Evolutionary conservation across 2,888 invertebrate species (phyloP).

Genomic region (Sphecodes monilicornis): DNA sequence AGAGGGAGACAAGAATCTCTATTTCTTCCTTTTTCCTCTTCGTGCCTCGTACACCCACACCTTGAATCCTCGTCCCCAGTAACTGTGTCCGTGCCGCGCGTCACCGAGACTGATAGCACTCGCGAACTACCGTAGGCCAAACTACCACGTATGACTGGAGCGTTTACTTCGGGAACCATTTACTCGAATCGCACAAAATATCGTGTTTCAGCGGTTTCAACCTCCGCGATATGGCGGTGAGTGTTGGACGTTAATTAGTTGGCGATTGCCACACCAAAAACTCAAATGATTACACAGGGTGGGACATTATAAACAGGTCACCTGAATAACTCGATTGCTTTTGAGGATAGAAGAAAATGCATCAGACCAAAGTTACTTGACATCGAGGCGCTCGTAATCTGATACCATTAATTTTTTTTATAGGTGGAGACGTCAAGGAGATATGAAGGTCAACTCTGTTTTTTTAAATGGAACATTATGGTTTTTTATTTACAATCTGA

Average conservation of each 20-base stretch:
- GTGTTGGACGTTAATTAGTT: background rate
- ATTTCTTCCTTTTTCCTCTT: background rate
- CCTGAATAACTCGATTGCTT: no score
- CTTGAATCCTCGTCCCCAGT: background rate
- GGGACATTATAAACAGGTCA: no score
- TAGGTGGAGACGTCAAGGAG: no score
- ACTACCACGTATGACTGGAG: slow-evolving; percentile 7
- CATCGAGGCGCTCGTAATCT: no score
- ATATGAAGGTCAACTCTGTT: no score
- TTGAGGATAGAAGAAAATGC: no score
- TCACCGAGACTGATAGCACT: slow-evolving; percentile 53
- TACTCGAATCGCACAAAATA: background rate
- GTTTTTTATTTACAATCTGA: no score
- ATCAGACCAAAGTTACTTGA: no score
- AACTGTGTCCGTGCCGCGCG: slow-evolving; percentile 25
- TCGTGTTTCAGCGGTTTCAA: background rate
- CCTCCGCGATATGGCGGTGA: background rate
- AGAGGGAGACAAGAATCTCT: background rate
- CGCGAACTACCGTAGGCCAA: slow-evolving; percentile 18
- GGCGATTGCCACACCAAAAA: background rate
- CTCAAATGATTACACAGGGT: no score
- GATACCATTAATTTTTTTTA: no score
- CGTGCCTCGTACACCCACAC: background rate
- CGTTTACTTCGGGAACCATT: slow-evolving; percentile 13
- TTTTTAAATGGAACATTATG: no score